Evolutionary conservation across 92 coral and sea anemone genomes (phyloP).

Genomic region (Desmophyllum pertusum): DNA sequence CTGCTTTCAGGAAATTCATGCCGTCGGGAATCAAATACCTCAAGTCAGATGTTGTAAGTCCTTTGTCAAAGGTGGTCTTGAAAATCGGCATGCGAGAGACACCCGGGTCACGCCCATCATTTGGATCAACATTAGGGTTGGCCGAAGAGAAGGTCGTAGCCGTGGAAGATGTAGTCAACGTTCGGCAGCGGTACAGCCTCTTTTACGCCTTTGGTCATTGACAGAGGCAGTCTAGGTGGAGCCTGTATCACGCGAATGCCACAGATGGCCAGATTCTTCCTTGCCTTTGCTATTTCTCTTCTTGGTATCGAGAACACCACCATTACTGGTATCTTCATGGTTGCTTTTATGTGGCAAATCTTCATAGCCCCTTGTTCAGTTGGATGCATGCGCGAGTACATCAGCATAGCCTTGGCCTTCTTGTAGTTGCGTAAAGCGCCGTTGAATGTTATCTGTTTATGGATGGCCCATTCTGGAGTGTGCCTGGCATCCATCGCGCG

Average conservation of each 20-base stretch:
- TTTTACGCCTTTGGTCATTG: neutral
- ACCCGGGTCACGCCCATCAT: conserved; percentile 38
- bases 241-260: neutral
- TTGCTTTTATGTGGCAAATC: conserved; percentile 12
- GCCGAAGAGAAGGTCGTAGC: conserved; percentile 34
- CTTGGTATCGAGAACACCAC: conserved; percentile 7
- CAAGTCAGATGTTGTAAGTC: conserved; percentile 8
- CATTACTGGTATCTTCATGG: conserved; percentile 4
- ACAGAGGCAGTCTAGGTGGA: neutral
- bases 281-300: neutral
- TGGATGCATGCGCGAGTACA: neutral
- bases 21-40: conserved; percentile 42
- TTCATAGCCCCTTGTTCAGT: neutral
- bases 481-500: conserved; percentile 16
- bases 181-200: neutral
- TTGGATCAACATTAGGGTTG: conserved; percentile 31
- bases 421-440: neutral
- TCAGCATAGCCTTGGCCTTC: conserved; percentile 23
- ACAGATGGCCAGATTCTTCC: neutral
- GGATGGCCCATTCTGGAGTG: conserved; percentile 21
- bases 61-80: conserved; percentile 2
- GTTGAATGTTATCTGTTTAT: conserved; percentile 2
- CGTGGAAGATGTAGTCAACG: conserved; percentile 36
- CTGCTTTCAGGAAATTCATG: conserved; percentile 5
- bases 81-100: conserved; percentile 40